Percentiles rank a stretch among this genome's conserved stretches.
Conservation (phyloP, 2,888 invertebrate genomes). For the Tipula confusa region DNA sequence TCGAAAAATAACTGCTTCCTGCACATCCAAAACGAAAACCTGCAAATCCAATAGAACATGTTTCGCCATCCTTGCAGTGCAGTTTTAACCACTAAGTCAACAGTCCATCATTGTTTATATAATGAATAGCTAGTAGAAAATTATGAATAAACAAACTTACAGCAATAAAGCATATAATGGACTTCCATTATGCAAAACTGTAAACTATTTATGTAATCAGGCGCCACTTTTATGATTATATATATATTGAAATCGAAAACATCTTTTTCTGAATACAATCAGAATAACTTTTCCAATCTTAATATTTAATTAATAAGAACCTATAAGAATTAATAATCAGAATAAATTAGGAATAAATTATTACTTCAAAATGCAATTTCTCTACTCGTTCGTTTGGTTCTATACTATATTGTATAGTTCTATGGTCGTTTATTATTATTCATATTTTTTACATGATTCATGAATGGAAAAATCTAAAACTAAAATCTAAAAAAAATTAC, state of each 20-base stretch:
- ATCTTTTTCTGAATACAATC: neutral
- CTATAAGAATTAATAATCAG: neutral
- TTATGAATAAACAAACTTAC: too few relatives aligned
- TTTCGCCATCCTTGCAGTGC: too few relatives aligned
- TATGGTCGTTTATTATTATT: neutral
- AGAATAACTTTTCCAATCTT: neutral
- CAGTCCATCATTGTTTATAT: too few relatives aligned
- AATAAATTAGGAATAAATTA: slow-evolving; percentile 1
- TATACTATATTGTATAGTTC: neutral
- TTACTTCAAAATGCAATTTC: neutral
- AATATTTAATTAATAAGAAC: neutral
- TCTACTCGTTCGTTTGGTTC: neutral
- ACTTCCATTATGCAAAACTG: too few relatives aligned
- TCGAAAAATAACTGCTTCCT: too few relatives aligned
- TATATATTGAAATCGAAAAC: neutral
- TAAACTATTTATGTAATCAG: neutral
- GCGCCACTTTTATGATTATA: neutral
- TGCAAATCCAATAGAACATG: too few relatives aligned
- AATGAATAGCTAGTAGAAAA: too few relatives aligned
- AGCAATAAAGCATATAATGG: too few relatives aligned
- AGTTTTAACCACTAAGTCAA: too few relatives aligned
- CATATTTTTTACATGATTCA: neutral
- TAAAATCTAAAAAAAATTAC: neutral
- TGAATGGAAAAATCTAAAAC: neutral
- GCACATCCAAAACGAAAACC: too few relatives aligned